phyloP scores from a whole-genome alignment of 2,797 vertebrate genomes.

The Pseudomugil gertrudae region DNA sequence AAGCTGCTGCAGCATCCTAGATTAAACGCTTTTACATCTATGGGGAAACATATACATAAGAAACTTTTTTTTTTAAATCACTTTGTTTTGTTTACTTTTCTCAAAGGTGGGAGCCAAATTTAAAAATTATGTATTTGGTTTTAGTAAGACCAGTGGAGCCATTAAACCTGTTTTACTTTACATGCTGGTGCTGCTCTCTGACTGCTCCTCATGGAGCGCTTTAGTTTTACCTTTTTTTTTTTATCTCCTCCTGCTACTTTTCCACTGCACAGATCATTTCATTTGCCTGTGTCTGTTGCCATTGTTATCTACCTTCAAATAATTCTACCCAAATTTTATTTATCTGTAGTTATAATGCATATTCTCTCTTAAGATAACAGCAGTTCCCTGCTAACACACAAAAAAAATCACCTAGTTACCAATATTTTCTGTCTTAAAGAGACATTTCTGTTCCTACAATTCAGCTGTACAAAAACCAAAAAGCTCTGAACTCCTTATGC shows the following conservation, averaged over 20 bases:
- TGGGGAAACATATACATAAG: conserved; percentile 39
- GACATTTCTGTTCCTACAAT: conserved; percentile 1
- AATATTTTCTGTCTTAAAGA: conserved; percentile 2
- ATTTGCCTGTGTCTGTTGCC: conserved; percentile 41
- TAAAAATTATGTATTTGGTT: conserved; percentile 54
- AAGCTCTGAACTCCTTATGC: background rate
- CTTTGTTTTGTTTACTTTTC: conserved; percentile 51
- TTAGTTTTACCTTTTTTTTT: conserved; percentile 14
- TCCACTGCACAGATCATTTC: conserved; percentile 28
- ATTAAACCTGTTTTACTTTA: conserved; percentile 53
- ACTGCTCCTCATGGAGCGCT: conserved; percentile 32
- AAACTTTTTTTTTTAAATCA: conserved; percentile 20
- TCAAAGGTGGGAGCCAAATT: conserved; percentile 56
- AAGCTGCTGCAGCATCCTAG: conserved; percentile 72
- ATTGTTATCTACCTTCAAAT: conserved; percentile 40
- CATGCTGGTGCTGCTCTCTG: conserved; percentile 48
- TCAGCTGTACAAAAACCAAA: background rate
- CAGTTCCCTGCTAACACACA: conserved; percentile 16
- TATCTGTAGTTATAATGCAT: conserved; percentile 11
- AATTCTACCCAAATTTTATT: conserved; percentile 35
- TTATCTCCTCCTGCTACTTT: conserved; percentile 1
- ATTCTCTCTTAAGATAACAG: conserved; percentile 25
- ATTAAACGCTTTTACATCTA: conserved; percentile 46
- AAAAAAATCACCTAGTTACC: conserved; percentile 1
- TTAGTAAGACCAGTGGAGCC: conserved; percentile 48